Conservation (phyloP, 2,888 invertebrate genomes). For the Syritta pipiens region DNA sequence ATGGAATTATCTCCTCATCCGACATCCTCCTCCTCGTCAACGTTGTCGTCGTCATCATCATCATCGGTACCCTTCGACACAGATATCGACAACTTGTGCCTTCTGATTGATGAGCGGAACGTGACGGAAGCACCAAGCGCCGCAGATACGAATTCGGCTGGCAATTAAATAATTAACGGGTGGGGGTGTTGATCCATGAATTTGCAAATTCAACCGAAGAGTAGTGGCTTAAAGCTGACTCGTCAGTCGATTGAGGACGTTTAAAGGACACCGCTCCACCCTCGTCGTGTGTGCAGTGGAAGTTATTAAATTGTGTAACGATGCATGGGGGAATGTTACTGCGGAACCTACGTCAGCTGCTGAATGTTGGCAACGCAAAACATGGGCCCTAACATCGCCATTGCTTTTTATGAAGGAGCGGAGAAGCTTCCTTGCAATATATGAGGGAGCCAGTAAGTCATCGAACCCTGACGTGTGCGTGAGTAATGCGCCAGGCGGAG, state of each 20-base stretch:
- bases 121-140: neutral
- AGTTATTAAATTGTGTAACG: neutral
- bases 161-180: slow-evolving; percentile 7
- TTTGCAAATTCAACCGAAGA: no score
- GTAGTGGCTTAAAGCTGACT: no score
- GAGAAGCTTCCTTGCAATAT: neutral
- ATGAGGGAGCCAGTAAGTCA: slow-evolving; percentile 11
- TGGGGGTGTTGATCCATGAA: neutral
- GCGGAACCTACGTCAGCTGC: slow-evolving; percentile 8
- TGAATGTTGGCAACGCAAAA: slow-evolving; percentile 18
- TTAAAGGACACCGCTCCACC: no score
- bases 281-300: no score
- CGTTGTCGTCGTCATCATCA: slow-evolving; percentile 7
- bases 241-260: no score
- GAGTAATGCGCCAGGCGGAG: neutral
- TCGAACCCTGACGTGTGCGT: slow-evolving; percentile 30
- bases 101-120: slow-evolving; percentile 15
- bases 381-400: neutral
- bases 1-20: slow-evolving; percentile 15
- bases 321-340: no score
- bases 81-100: neutral
- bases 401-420: neutral
- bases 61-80: neutral
- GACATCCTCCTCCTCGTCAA: no score
- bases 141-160: neutral